phyloP scores from a whole-genome alignment of 2,888 invertebrate species.

The Sialis lutaria region DNA sequence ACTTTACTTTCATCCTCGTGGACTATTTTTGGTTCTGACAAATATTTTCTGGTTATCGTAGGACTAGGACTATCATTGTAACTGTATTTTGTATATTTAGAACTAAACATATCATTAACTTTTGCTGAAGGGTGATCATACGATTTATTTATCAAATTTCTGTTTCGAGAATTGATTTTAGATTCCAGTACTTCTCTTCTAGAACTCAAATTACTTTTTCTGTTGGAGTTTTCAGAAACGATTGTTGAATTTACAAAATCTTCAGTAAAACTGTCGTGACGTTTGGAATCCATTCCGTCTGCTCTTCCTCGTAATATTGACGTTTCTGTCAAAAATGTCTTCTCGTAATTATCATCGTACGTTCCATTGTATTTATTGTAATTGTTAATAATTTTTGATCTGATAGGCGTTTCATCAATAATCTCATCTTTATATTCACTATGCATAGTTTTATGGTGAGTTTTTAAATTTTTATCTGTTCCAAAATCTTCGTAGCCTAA shows the following conservation, averaged over 20 bases:
- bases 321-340: slow-evolving; percentile 25
- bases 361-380: slow-evolving; percentile 33
- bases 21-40: background rate
- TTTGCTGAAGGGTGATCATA: background rate
- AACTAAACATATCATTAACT: background rate
- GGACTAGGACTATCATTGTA: background rate
- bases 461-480: slow-evolving; percentile 1
- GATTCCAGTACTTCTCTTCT: slow-evolving; percentile 60
- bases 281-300: slow-evolving; percentile 47
- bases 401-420: slow-evolving; percentile 41
- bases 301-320: slow-evolving; percentile 38
- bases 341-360: slow-evolving; percentile 22
- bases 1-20: slow-evolving; percentile 10
- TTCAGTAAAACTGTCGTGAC: slow-evolving; percentile 29
- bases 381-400: slow-evolving; percentile 37
- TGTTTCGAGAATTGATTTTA: slow-evolving; percentile 45
- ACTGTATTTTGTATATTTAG: background rate
- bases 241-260: slow-evolving; percentile 11
- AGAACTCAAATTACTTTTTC: slow-evolving; percentile 43
- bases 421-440: no score
- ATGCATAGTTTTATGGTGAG: slow-evolving; percentile 7
- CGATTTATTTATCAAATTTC: slow-evolving; percentile 20
- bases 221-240: slow-evolving; percentile 10
- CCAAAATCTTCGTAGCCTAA: slow-evolving; percentile 47
- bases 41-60: background rate